phyloP scores from a whole-genome alignment of 2,113 vertebrate species.

The Corythoichthys intestinalis region DNA sequence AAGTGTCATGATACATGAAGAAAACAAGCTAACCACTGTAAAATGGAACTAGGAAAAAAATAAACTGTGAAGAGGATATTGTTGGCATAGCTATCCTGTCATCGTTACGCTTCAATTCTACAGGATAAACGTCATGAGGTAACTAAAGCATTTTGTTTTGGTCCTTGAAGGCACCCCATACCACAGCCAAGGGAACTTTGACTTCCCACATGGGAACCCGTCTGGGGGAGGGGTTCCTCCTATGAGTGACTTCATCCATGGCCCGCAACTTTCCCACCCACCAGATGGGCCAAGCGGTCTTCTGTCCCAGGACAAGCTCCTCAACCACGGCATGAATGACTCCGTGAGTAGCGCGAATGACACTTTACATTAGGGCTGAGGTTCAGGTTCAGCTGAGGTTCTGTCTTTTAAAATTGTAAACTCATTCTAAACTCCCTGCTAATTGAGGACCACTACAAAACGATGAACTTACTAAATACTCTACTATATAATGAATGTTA shows the following conservation, averaged over 20 bases:
- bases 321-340: slow-evolving; percentile 92
- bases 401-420: background rate
- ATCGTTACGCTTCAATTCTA: background rate
- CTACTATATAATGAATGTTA: background rate
- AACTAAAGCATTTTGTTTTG: slow-evolving; percentile 28
- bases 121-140: background rate
- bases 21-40: no score
- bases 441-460: background rate
- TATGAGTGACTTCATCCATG: slow-evolving; percentile 98
- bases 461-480: background rate
- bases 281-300: slow-evolving; percentile 91
- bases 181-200: slow-evolving; percentile 93
- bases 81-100: no score
- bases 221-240: slow-evolving; percentile 74
- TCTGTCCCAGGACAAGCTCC: slow-evolving; percentile 89
- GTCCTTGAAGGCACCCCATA: slow-evolving; percentile 86
- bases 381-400: background rate
- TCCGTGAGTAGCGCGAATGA: slow-evolving; percentile 67
- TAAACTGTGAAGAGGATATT: no score
- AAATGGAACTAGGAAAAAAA: no score
- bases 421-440: background rate
- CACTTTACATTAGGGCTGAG: background rate
- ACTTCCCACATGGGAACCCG: slow-evolving; percentile 92
- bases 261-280: slow-evolving; percentile 94
- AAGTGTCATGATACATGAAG: no score